Conservation (phyloP, 2,888 invertebrate species). For the Syritta pipiens region DNA sequence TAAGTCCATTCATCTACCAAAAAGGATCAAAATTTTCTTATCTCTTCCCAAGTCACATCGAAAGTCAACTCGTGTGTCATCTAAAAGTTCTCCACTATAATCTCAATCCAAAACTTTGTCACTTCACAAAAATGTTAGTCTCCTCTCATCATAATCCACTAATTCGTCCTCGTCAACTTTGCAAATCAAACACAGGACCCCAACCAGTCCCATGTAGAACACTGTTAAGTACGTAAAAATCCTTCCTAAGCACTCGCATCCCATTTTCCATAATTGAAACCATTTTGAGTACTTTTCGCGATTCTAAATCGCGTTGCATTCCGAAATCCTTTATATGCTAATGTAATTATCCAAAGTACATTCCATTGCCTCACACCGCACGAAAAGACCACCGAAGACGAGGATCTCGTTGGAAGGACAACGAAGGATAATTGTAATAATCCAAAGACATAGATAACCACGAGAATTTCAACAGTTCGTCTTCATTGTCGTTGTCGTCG, state of each 20-base stretch:
- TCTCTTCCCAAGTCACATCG: no score
- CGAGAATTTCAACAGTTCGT: conserved; percentile 20
- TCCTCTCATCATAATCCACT: neutral
- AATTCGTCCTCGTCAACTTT: conserved; percentile 7
- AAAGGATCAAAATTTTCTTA: no score
- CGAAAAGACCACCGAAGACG: conserved; percentile 3
- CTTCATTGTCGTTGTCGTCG: neutral
- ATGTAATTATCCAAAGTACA: conserved; percentile 69
- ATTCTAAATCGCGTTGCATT: conserved; percentile 67
- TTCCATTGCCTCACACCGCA: conserved; percentile 39
- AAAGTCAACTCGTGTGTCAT: no score
- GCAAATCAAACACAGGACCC: conserved; percentile 20
- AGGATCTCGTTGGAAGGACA: conserved; percentile 65
- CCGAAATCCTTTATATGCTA: conserved; percentile 67
- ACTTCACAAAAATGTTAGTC: neutral
- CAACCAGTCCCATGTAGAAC: conserved; percentile 1
- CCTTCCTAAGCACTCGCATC: conserved; percentile 59
- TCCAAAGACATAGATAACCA: conserved; percentile 63
- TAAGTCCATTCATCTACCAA: no score
- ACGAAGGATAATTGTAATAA: conserved; percentile 63
- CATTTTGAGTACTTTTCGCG: conserved; percentile 61
- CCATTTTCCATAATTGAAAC: conserved; percentile 64
- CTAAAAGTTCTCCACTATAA: no score
- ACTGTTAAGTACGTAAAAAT: conserved; percentile 58
- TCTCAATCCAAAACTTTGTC: no score